Conservation (phyloP, 2,888 invertebrate genomes). For the Spodoptera littoralis region DNA sequence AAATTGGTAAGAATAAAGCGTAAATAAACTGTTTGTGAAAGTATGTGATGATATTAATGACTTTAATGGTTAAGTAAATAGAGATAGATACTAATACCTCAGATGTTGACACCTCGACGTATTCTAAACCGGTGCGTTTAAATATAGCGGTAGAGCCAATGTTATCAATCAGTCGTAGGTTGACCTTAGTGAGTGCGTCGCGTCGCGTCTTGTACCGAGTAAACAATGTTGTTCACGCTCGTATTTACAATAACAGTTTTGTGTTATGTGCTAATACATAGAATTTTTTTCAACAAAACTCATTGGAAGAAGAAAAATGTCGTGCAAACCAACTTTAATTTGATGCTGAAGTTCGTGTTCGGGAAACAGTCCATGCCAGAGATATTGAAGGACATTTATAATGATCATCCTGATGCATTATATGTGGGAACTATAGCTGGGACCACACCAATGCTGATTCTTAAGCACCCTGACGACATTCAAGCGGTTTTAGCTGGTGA, state of each 20-base stretch:
- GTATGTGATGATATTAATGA: too few relatives aligned
- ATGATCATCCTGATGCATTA: constrained; percentile 57
- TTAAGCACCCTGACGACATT: constrained; percentile 72
- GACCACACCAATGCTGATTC: constrained; percentile 63
- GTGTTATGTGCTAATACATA: constrained; percentile 50
- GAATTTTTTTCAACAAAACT: constrained; percentile 51
- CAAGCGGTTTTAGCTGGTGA: constrained; percentile 71
- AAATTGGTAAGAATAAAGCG: too few relatives aligned
- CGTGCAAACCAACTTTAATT: constrained; percentile 58
- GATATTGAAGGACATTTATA: constrained; percentile 69
- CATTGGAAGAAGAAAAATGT: constrained; percentile 75
- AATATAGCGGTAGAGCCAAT: too few relatives aligned
- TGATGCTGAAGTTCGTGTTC: constrained; percentile 64
- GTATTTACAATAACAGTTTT: constrained; percentile 51
- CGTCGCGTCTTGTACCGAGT: not conserved
- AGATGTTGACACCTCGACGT: too few relatives aligned
- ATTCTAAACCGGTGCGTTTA: too few relatives aligned
- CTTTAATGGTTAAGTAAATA: too few relatives aligned
- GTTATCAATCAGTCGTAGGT: constrained; percentile 20
- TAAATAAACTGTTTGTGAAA: too few relatives aligned
- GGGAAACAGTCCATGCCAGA: constrained; percentile 70
- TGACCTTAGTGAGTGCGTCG: constrained; percentile 11
- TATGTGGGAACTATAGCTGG: constrained; percentile 69
- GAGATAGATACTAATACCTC: too few relatives aligned
- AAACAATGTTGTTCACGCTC: constrained; percentile 42